Percentiles rank a stretch among this genome's conserved stretches.
Evolutionary conservation across 2,888 invertebrate genomes (phyloP).

Genomic region (Drosophila percnosoma): DNA sequence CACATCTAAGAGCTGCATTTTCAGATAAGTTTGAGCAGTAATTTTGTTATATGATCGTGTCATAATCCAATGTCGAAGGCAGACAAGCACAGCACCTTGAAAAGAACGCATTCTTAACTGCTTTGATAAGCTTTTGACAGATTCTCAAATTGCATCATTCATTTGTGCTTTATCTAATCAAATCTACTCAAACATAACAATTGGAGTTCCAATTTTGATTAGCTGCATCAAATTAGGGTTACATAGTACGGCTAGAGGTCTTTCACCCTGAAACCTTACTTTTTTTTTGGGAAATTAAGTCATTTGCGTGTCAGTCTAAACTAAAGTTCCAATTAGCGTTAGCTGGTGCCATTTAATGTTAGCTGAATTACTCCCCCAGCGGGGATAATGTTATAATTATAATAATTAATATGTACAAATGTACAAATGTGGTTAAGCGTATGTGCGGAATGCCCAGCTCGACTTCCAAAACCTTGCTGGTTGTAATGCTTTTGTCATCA

Average conservation of each 20-base stretch:
- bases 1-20: not conserved
- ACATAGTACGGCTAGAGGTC: not conserved
- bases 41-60: not conserved
- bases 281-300: not conserved
- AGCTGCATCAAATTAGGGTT: conserved; percentile 7
- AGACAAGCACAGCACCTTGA: not conserved
- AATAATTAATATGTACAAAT: not conserved
- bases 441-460: not conserved
- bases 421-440: not conserved
- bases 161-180: not conserved
- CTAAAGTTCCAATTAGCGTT: not conserved
- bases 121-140: no score
- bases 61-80: not conserved
- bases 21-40: not conserved
- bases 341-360: not conserved
- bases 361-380: not conserved
- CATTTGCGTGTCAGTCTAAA: not conserved
- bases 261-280: not conserved
- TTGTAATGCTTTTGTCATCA: not conserved
- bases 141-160: no score
- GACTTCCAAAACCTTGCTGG: not conserved
- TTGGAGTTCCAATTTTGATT: conserved; percentile 26
- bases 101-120: not conserved
- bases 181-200: conserved; percentile 20
- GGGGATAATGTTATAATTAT: not conserved